Evolutionary conservation across 2,888 invertebrate genomes (phyloP).

Genomic region (Antheraea assamensis): DNA sequence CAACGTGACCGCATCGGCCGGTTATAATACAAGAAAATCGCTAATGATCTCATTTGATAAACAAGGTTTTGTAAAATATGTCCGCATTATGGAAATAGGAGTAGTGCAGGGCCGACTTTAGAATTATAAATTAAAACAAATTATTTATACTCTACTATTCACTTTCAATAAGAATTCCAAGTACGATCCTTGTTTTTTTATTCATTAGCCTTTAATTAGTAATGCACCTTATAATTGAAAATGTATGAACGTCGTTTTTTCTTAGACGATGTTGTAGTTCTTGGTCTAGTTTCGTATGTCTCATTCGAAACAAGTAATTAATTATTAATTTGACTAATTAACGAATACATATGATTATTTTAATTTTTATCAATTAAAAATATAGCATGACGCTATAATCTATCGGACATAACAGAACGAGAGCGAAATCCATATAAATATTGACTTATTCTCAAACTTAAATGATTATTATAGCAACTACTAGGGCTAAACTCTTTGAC

Average conservation of each 20-base stretch:
- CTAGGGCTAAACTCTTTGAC: not conserved
- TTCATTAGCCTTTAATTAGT: not conserved
- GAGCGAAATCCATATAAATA: not conserved
- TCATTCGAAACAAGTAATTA: not conserved
- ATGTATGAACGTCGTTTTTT: not conserved
- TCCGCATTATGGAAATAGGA: constrained; percentile 42
- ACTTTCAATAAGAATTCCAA: not conserved
- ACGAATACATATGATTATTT: too few species aligned
- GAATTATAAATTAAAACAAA: constrained; percentile 8
- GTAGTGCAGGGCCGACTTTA: not conserved
- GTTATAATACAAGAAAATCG: constrained; percentile 61
- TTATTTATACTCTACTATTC: not conserved
- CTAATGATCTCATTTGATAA: constrained; percentile 66
- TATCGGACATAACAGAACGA: not conserved
- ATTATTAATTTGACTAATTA: too few species aligned
- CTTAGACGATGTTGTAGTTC: not conserved
- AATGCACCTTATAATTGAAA: not conserved
- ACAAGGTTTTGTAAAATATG: constrained; percentile 56
- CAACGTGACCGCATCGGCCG: constrained; percentile 43
- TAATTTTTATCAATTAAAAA: too few species aligned
- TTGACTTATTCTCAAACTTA: not conserved
- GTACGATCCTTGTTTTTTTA: not conserved
- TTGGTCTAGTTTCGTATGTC: not conserved
- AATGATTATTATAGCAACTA: not conserved
- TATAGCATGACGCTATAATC: too few species aligned